phyloP scores from a whole-genome alignment of 1,140 invertebrate genomes.

The Spodoptera litura region DNA sequence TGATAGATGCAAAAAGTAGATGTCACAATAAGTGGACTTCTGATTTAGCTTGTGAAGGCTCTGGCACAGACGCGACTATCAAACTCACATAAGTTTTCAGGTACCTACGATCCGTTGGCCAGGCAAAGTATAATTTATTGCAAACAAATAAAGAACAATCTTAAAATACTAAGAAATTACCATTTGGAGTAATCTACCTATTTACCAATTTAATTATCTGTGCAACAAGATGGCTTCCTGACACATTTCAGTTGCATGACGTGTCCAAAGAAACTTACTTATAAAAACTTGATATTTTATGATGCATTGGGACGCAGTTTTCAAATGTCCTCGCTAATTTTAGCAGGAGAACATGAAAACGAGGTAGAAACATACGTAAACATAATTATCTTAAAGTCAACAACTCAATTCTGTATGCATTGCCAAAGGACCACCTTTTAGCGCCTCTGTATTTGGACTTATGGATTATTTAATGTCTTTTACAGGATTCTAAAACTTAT shows the following conservation, averaged over 20 bases:
- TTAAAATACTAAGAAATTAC: no score
- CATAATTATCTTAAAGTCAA: conserved; percentile 42
- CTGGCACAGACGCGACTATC: no score
- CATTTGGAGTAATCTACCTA: no score
- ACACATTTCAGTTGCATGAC: conserved; percentile 25
- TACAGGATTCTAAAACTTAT: conserved; percentile 9
- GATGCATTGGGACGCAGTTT: conserved; percentile 2
- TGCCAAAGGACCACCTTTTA: conserved; percentile 75
- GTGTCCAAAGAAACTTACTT: conserved; percentile 3
- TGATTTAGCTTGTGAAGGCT: no score
- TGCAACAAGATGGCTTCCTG: background rate
- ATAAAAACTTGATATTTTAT: background rate
- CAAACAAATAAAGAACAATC: no score
- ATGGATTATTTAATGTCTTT: conserved; percentile 26
- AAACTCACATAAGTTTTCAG: no score
- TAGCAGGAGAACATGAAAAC: conserved; percentile 30
- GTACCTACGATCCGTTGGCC: no score
- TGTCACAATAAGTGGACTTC: no score
- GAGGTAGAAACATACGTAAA: conserved; percentile 13
- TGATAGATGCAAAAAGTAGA: no score
- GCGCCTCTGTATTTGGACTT: conserved; percentile 77
- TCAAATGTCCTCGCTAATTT: conserved; percentile 38
- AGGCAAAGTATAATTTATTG: no score
- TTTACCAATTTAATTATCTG: background rate
- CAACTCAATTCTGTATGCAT: conserved; percentile 9